Evolutionary conservation across 1,140 invertebrate genomes (phyloP).

Genomic region (Orius insidiosus): DNA sequence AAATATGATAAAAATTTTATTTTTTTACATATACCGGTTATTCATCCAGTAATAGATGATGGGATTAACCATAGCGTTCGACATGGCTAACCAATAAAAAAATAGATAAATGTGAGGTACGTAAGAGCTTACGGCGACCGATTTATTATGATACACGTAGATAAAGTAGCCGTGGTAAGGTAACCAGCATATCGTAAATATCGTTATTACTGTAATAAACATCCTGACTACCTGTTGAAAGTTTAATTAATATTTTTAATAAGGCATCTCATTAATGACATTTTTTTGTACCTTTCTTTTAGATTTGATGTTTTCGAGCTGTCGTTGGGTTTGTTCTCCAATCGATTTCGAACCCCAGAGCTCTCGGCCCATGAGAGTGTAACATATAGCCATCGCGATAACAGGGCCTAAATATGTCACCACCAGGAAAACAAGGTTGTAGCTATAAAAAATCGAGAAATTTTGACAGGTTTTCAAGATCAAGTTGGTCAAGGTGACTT

Average conservation of each 20-base stretch:
- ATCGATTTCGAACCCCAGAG: constrained; percentile 69
- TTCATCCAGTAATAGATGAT: constrained; percentile 91
- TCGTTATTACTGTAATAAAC: constrained; percentile 64
- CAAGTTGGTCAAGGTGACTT: no score
- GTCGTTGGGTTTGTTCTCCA: constrained; percentile 70
- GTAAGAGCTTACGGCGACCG: constrained; percentile 48
- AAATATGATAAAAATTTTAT: background rate
- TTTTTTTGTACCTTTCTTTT: constrained; percentile 61
- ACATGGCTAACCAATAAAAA: constrained; percentile 87
- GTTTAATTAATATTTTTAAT: constrained; percentile 7
- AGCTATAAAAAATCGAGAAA: no score
- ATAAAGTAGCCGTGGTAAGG: constrained; percentile 80
- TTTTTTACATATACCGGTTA: constrained; percentile 34
- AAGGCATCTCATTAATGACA: background rate
- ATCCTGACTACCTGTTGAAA: constrained; percentile 58
- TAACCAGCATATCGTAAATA: constrained; percentile 77
- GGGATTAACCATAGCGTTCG: constrained; percentile 80
- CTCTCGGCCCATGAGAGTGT: constrained; percentile 60
- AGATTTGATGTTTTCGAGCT: constrained; percentile 65
- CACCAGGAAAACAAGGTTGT: constrained; percentile 70
- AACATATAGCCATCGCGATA: constrained; percentile 70
- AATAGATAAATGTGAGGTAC: constrained; percentile 64
- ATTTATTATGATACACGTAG: constrained; percentile 58
- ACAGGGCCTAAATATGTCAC: constrained; percentile 86
- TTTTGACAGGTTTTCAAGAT: no score